Evolutionary conservation across 2,888 invertebrate genomes (phyloP).

Genomic region (Amblyjoppa proteus): DNA sequence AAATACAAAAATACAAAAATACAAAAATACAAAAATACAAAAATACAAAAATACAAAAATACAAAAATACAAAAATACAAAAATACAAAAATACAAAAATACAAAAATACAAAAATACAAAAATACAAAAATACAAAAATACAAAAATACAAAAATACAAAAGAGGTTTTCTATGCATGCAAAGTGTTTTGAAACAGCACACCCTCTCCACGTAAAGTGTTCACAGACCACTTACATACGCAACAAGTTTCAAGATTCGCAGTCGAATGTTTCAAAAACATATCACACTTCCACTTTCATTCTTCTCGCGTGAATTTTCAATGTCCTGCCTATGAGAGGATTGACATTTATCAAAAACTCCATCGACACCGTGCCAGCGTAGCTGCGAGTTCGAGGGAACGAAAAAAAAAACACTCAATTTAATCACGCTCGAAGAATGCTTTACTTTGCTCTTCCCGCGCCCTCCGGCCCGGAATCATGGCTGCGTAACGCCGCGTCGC

Average conservation of each 20-base stretch:
- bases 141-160: too few species aligned
- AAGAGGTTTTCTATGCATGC: too few species aligned
- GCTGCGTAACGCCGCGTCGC: conserved; percentile 46
- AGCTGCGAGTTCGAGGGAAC: conserved; percentile 5
- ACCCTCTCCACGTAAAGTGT: too few species aligned
- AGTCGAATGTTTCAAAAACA: background rate
- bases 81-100: too few species aligned
- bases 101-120: too few species aligned
- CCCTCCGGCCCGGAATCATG: conserved; percentile 53
- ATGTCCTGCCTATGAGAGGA: background rate
- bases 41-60: too few species aligned
- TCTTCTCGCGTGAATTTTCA: conserved; percentile 3
- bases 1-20: too few species aligned
- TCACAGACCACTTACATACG: too few species aligned
- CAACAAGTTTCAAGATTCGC: background rate
- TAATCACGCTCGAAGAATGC: conserved; percentile 57
- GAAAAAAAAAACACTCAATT: conserved; percentile 49
- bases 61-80: too few species aligned
- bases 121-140: too few species aligned
- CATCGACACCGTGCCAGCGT: background rate
- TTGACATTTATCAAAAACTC: conserved; percentile 18
- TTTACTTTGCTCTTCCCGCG: conserved; percentile 26
- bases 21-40: too few species aligned
- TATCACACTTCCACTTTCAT: background rate
- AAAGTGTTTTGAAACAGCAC: too few species aligned